These are phyloP conservation scores for Aurelia aurita DNA, from an alignment of 30 jellyfish, hydroid and myxozoan species.

Conservation along the genomic window DNA sequence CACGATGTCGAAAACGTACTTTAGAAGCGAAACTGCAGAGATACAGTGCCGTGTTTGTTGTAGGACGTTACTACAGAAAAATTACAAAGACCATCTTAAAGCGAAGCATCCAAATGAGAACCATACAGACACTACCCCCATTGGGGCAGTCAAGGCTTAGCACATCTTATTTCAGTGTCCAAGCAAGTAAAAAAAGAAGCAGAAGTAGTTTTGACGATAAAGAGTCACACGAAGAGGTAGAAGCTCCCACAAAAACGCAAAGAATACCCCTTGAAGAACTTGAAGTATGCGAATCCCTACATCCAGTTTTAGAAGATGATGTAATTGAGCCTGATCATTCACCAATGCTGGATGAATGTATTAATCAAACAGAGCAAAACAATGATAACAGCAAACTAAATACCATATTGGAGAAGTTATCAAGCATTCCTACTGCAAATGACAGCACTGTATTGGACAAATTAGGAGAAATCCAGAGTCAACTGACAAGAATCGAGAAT, in stretches of 20 bases:
- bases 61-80: slow-evolving; percentile 23
- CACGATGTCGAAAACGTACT: slow-evolving; percentile 45
- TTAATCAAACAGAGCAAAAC: no score
- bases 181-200: slow-evolving; percentile 31
- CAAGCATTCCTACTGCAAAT: background rate
- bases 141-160: slow-evolving; percentile 47
- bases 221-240: slow-evolving; percentile 2
- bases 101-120: slow-evolving; percentile 20
- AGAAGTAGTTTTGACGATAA: background rate
- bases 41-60: slow-evolving; percentile 40
- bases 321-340: slow-evolving; percentile 18
- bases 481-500: slow-evolving; percentile 11
- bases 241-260: slow-evolving; percentile 31
- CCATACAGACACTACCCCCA: slow-evolving; percentile 9
- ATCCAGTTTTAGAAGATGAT: slow-evolving; percentile 15
- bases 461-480: slow-evolving; percentile 29
- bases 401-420: slow-evolving; percentile 28
- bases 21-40: slow-evolving; percentile 35
- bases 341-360: no score
- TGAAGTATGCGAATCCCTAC: slow-evolving; percentile 10
- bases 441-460: slow-evolving; percentile 19
- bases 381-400: slow-evolving; percentile 15
- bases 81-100: slow-evolving; percentile 39
- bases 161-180: slow-evolving; percentile 29
- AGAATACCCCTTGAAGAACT: slow-evolving; percentile 25